phyloP scores from a whole-genome alignment of 2,113 vertebrate species.

The Grantiella picta region DNA sequence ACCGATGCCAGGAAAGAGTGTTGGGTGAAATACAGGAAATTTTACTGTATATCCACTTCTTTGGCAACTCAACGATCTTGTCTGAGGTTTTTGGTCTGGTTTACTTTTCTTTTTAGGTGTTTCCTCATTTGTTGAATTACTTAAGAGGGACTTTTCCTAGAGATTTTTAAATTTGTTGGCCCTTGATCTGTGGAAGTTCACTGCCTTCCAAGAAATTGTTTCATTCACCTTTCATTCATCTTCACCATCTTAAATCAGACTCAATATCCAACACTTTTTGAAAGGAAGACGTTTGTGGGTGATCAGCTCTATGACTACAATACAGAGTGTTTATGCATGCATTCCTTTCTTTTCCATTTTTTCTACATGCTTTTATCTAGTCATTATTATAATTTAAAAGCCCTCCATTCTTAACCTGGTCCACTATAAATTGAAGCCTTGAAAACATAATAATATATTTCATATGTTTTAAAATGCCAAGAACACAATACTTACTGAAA shows the following conservation, averaged over 20 bases:
- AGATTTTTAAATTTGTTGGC: background rate
- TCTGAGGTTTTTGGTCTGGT: background rate
- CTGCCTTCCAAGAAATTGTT: background rate
- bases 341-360: fast-evolving
- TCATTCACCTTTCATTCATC: background rate
- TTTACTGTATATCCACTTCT: background rate
- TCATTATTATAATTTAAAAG: background rate
- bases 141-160: background rate
- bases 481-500: background rate
- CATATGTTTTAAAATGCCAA: background rate
- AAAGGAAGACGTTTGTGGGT: background rate
- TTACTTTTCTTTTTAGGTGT: background rate
- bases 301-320: background rate
- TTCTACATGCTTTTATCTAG: background rate
- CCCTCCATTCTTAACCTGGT: background rate
- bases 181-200: background rate
- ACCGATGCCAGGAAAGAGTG: background rate
- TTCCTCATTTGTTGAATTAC: background rate
- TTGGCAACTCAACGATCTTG: background rate
- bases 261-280: background rate
- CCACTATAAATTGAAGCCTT: background rate
- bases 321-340: background rate
- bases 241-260: background rate
- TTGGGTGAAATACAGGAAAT: constrained; percentile 7
- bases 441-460: background rate